phyloP scores from a whole-genome alignment of 2,113 vertebrate genomes.

The Lathamus discolor region DNA sequence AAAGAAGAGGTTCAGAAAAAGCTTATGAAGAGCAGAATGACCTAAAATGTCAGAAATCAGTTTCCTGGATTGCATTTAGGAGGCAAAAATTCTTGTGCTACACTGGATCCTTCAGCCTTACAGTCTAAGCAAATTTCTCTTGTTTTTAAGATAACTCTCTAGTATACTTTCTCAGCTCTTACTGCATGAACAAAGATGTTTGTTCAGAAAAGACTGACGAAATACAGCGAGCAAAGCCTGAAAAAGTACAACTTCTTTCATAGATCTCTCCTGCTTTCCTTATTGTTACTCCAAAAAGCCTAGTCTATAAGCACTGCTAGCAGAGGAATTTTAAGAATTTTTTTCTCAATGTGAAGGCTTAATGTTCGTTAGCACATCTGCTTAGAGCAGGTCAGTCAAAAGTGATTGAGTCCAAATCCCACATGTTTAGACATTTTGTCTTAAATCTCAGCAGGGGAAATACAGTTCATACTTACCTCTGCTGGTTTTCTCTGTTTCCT shows the following conservation, averaged over 20 bases:
- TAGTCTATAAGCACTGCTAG: background rate
- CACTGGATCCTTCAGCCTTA: background rate
- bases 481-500: background rate
- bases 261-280: background rate
- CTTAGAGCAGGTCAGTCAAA: background rate
- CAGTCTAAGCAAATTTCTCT: background rate
- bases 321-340: background rate
- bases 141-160: background rate
- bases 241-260: background rate
- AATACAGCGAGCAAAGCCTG: background rate
- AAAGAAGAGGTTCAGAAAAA: background rate
- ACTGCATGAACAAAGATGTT: background rate
- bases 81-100: background rate
- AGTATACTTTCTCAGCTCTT: background rate
- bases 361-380: background rate
- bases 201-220: background rate
- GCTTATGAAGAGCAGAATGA: background rate
- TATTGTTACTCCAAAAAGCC: accelerated
- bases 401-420: background rate
- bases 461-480: background rate
- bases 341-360: background rate
- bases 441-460: background rate
- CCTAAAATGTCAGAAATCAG: background rate
- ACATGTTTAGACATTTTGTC: background rate
- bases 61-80: background rate